Base-by-base conservation (phyloP, 2,797 vertebrate species). In the Dendrocincla tyrannina region DNA sequence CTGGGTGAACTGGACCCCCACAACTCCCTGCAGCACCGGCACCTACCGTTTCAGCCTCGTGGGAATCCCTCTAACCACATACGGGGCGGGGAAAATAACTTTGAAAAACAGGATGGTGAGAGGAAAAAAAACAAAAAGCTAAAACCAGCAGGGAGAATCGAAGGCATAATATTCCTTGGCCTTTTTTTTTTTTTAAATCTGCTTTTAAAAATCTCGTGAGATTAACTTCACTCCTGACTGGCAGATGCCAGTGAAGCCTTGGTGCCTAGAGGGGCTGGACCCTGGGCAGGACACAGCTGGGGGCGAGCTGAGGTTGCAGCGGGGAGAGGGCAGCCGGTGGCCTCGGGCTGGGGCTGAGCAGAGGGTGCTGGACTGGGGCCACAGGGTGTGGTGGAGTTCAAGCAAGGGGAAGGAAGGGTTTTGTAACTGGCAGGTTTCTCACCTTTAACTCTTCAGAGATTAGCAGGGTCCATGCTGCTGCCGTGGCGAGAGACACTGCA, bases 401-500 rank as follows among this genome's bases (percentile, higher is more conserved):
- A 66, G 66, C 35, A 55, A 91, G 67, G 80, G 75, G 68, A 95
- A 91, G 63, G 67, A 95, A 85, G 28, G 23, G 44, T 94, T 97
- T 96, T 49, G 8, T 89, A 94, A 95, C 33, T 8, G 3, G 32
- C 56, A 91, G 53, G 84, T 94, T 96, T 92, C 88, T 91, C 95
- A 90, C 88, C 95, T 96, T 93, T 91, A 86, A 59, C 89, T 93
- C 85, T 76, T 77, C 80, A 0, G 17, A 41, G 53, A 83, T 67
- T 47, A 63, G 15, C 41, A 82, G 28, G 10, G 27, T 42, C 27
- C 9, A 11, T 15, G 52, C 52, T 9, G 3, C 6, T 7, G n/a
- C 44, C 64, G 28, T 15, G 39, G 44, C 3, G 2, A 59, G 58
- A 94, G 18, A 70, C 5, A 5, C 25, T 3, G 20, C 11, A 30